Percentiles rank a stretch among this genome's conserved stretches.
These are phyloP conservation scores for Todiramphus chloris DNA, from an alignment of 2,113 vertebrate species.

Conservation along the genomic window DNA sequence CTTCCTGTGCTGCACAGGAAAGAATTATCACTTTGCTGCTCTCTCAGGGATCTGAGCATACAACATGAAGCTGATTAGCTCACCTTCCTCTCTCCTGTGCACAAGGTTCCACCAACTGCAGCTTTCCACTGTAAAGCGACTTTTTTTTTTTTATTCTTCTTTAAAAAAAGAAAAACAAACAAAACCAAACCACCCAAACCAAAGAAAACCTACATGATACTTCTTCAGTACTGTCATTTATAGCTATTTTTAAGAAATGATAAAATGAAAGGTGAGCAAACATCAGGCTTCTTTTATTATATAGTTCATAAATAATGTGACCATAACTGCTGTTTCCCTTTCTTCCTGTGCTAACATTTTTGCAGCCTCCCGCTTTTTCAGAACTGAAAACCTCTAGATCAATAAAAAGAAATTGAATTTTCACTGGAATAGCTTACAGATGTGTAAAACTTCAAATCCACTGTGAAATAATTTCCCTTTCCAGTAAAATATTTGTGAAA, in stretches of 20 bases:
- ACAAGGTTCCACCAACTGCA: neutral
- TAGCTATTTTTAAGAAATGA: neutral
- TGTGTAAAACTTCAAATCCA: neutral
- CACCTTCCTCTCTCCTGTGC: neutral
- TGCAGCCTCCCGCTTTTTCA: neutral
- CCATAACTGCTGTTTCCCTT: neutral
- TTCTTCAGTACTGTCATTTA: neutral
- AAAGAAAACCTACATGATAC: neutral
- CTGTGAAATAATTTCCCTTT: neutral
- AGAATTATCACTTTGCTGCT: neutral
- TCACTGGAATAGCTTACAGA: neutral
- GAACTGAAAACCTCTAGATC: slow-evolving; percentile 7
- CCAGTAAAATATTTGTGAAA: neutral
- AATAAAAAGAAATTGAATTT: slow-evolving; percentile 2
- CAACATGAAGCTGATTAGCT: neutral
- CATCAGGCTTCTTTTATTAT: neutral
- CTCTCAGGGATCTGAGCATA: neutral
- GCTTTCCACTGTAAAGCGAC: neutral
- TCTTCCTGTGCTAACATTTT: neutral
- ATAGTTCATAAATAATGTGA: neutral
- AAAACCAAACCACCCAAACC: neutral
- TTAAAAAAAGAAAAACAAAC: neutral
- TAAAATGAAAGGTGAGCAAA: neutral
- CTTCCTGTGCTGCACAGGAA: slow-evolving; percentile 21
- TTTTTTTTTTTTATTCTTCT: neutral